Percentiles rank a stretch among this genome's conserved stretches.
Evolutionary conservation across 2,888 invertebrate genomes (phyloP).

Genomic region (Timema cristinae): DNA sequence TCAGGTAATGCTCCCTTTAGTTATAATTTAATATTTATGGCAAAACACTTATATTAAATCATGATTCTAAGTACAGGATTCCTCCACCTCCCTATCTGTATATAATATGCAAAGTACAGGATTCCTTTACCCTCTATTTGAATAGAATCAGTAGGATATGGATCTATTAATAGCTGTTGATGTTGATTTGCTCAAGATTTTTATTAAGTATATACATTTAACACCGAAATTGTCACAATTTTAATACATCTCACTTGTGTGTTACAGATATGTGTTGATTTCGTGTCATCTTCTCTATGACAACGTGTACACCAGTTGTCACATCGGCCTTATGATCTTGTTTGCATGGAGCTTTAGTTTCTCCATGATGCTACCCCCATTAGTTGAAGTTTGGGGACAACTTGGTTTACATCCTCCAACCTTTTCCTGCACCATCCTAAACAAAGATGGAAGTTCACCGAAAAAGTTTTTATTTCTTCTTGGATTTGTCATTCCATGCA

Average conservation of each 20-base stretch:
- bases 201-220: too few species aligned
- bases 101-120: too few species aligned
- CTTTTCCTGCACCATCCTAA: constrained; percentile 85
- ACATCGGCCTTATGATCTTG: constrained; percentile 72
- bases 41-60: too few species aligned
- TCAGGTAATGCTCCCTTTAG: too few species aligned
- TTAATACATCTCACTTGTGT: constrained; percentile 17
- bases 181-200: too few species aligned
- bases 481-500: constrained; percentile 78
- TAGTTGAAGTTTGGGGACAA: constrained; percentile 79
- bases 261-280: constrained; percentile 76
- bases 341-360: constrained; percentile 77
- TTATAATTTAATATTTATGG: too few species aligned
- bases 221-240: too few species aligned
- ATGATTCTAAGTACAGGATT: too few species aligned
- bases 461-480: constrained; percentile 80
- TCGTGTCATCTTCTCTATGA: constrained; percentile 76
- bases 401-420: constrained; percentile 74
- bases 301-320: constrained; percentile 67
- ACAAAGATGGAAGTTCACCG: constrained; percentile 71
- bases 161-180: too few species aligned
- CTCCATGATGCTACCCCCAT: constrained; percentile 70
- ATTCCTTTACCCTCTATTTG: too few species aligned
- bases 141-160: too few species aligned
- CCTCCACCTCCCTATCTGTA: too few species aligned